Evolutionary conservation across 2,113 vertebrate genomes (phyloP), one percentile per base, ranked within the genome.

Genomic region (Hyperoodon ampullatus): DNA sequence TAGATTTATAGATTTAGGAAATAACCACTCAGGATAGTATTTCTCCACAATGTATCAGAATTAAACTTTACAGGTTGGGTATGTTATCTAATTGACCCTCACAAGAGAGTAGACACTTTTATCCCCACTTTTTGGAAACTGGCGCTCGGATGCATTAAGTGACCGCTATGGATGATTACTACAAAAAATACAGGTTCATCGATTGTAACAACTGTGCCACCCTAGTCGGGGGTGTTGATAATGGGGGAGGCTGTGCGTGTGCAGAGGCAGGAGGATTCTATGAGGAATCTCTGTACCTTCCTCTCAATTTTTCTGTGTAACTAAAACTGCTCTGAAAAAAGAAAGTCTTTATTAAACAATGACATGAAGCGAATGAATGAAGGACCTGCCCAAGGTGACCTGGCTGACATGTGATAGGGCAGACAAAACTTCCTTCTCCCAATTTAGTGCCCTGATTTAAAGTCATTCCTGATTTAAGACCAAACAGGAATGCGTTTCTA

Each of bases 331-430:
- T 39, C 23, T 84, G 61, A 28, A 30, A 63, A 72, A 63, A 35
- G 1, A 50, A 72, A 65, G 24, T 30, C 30, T 92, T 30, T 30
- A 63, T 15, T 50, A 30, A 74, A 72, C 44, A 63, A 84, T 12
- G 53, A 39, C 28, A 18, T 39, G 8, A 19, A 53, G 33, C 21
- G 2, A 75, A 30, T 33, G 18, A 66, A 28, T 6, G 42, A 91
- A n/a, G 5, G 18, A n/a, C 5, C 7, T 18, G 10, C 6, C 8
- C 42, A 10, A 8, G 21, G 11, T 39, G 75, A 68, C 47, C 28
- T 0, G 0, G 28, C 10, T 8, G 9, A 5, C 9, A 9, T 9
- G 9, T 8, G 23, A 13, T 7, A 5, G 1, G 19, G 50, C 4
- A 66, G 55, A 90, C 4, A 42, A 13, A 39, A 33, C n/a, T 42